Evolutionary conservation across 2,797 vertebrate genomes (phyloP).

Genomic region (Gambelia wislizenii): DNA sequence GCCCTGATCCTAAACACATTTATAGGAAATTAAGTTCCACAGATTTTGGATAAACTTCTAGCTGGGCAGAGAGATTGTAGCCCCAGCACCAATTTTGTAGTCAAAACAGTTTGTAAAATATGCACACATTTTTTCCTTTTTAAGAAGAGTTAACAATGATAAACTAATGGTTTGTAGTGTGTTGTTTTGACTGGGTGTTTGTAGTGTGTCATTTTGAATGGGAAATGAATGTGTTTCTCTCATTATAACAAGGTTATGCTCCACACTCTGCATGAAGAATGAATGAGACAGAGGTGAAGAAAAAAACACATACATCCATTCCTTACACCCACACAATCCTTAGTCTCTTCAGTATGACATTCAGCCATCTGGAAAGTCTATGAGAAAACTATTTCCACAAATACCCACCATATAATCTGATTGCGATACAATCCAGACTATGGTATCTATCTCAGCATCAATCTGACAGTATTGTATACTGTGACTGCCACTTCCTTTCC

Average conservation of each 20-base stretch:
- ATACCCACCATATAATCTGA: background rate
- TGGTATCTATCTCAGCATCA: too few species aligned
- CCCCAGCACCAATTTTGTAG: background rate
- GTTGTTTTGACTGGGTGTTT: conserved; percentile 42
- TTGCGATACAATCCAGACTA: background rate
- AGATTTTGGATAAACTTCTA: conserved; percentile 13
- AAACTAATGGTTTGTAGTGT: conserved; percentile 42
- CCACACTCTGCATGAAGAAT: accelerated
- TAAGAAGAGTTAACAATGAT: conserved; percentile 37
- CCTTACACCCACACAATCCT: background rate
- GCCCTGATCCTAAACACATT: conserved; percentile 13
- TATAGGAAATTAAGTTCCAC: conserved; percentile 12
- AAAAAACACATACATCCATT: background rate
- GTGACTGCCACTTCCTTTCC: background rate
- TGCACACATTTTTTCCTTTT: conserved; percentile 54
- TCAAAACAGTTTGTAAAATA: conserved; percentile 48
- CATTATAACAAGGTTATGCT: accelerated
- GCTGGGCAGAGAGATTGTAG: background rate
- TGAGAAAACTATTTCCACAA: background rate
- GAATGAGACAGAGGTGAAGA: background rate
- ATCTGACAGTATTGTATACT: background rate
- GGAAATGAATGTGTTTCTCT: conserved; percentile 27
- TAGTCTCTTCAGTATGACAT: background rate
- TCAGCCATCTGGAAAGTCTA: background rate
- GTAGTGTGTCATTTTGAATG: conserved; percentile 46